phyloP scores from a whole-genome alignment of 1,140 invertebrate genomes.

The Rhynchophorus ferrugineus region DNA sequence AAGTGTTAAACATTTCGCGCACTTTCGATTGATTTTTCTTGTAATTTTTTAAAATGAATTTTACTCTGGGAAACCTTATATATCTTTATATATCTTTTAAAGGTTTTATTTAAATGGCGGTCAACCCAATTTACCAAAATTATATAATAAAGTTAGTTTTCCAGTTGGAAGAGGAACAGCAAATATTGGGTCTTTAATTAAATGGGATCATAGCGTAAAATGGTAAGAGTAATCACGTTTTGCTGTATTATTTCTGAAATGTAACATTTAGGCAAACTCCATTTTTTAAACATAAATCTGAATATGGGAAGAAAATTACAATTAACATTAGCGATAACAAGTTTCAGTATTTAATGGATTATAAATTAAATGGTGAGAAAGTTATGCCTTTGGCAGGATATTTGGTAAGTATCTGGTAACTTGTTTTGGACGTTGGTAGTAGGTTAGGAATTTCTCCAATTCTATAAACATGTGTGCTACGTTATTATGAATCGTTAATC shows the following conservation, averaged over 20 bases:
- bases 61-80: too few species aligned
- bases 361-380: conserved; percentile 86
- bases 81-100: too few species aligned
- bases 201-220: conserved; percentile 83
- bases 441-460: too few species aligned
- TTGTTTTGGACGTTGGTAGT: too few species aligned
- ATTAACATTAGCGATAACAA: conserved; percentile 4
- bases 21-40: too few species aligned
- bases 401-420: conserved; percentile 47
- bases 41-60: background rate
- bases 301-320: conserved; percentile 12
- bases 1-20: too few species aligned
- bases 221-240: conserved; percentile 59
- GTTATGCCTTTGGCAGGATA: conserved; percentile 95
- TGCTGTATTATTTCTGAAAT: background rate
- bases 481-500: too few species aligned
- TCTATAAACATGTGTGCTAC: too few species aligned
- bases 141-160: conserved; percentile 68
- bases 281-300: conserved; percentile 27
- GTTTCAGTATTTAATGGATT: conserved; percentile 63
- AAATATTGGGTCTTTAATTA: conserved; percentile 71
- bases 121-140: conserved; percentile 62
- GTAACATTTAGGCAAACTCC: conserved; percentile 38
- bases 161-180: conserved; percentile 83
- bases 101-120: conserved; percentile 72